Conservation (phyloP, 2,113 vertebrate species). For the Microcebus jonahi region DNA sequence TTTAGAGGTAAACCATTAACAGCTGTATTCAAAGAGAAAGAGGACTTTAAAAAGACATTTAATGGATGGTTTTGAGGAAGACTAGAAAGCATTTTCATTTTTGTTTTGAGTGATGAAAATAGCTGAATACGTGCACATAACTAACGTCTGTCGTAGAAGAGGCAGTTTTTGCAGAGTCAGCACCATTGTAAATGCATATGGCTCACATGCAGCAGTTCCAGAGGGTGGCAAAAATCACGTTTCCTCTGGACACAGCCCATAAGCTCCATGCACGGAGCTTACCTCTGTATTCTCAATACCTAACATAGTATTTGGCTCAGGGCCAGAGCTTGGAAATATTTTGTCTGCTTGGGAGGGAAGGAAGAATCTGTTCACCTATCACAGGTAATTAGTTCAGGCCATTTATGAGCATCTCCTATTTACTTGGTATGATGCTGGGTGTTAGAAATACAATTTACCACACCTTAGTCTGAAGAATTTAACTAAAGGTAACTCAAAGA, state of each 20-base stretch:
- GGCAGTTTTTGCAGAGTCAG: not conserved
- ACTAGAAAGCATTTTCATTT: not conserved
- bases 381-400: not conserved
- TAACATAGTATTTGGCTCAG: not conserved
- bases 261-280: not conserved
- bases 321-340: not conserved
- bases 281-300: not conserved
- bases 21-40: constrained; percentile 15
- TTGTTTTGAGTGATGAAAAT: not conserved
- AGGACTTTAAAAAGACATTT: not conserved
- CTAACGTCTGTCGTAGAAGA: not conserved
- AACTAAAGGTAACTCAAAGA: not conserved
- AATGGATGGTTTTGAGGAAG: constrained; percentile 13
- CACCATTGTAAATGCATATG: not conserved
- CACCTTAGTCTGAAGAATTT: not conserved
- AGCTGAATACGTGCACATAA: not conserved
- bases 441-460: not conserved
- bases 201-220: not conserved
- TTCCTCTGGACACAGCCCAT: not conserved
- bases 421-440: not conserved
- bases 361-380: not conserved
- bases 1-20: constrained; percentile 32
- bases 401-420: not conserved
- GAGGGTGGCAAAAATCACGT: not conserved
- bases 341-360: not conserved